Percentiles rank a stretch among this genome's conserved stretches.
These are phyloP conservation scores for Brachionus calyciflorus DNA, from an alignment of 1,140 invertebrate genomes.

Conservation along the genomic window DNA sequence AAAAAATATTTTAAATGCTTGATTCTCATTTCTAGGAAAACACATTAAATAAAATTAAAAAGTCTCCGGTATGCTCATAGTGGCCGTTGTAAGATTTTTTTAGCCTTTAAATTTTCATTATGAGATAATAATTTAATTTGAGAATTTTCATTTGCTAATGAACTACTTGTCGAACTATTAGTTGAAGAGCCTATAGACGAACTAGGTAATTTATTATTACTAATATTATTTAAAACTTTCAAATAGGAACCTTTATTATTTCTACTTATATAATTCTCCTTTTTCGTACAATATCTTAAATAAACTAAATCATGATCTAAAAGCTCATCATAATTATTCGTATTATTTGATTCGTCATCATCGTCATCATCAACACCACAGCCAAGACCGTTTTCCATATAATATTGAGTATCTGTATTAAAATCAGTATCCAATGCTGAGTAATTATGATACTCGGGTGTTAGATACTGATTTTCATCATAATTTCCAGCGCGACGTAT, in stretches of 20 bases:
- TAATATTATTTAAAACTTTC: background rate
- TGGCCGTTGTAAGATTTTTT: background rate
- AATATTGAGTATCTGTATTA: slow-evolving; percentile 30
- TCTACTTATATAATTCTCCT: too few species aligned
- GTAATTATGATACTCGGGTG: slow-evolving; percentile 26
- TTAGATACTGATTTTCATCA: slow-evolving; percentile 41
- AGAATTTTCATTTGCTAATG: background rate
- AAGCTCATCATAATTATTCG: slow-evolving; percentile 12
- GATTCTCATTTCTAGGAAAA: too few species aligned
- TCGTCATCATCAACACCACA: too few species aligned
- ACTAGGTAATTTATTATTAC: background rate
- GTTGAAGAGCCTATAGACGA: background rate
- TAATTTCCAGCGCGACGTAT: background rate
- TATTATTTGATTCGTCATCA: background rate
- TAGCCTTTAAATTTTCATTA: background rate
- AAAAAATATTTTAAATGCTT: too few species aligned
- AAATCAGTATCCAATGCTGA: slow-evolving; percentile 14
- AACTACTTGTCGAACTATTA: slow-evolving; percentile 6
- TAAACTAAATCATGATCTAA: slow-evolving; percentile 2
- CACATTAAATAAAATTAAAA: background rate
- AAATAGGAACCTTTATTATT: background rate
- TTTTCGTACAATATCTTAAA: background rate
- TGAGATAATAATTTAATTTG: background rate
- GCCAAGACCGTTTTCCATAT: background rate
- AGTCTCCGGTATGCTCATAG: background rate